These are phyloP conservation scores for Anguilla anguilla DNA, from an alignment of 2,797 vertebrate species.

Conservation along the genomic window DNA sequence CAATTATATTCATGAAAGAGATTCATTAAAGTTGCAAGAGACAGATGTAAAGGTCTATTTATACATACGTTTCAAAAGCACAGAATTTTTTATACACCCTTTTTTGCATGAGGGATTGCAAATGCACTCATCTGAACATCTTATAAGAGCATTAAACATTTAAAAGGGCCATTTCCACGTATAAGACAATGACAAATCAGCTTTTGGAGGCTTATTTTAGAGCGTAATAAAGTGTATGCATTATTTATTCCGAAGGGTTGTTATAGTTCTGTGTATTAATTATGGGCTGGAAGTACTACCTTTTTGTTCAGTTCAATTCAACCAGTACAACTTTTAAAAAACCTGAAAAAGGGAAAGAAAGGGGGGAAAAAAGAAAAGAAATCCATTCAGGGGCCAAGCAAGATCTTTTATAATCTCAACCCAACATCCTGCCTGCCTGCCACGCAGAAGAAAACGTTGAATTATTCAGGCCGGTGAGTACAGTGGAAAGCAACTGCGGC, in stretches of 20 bases:
- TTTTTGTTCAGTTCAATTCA: conserved; percentile 29
- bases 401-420: conserved; percentile 11
- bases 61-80: conserved; percentile 42
- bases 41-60: conserved; percentile 58
- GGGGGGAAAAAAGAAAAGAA: neutral
- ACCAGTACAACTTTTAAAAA: conserved; percentile 22
- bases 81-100: conserved; percentile 19
- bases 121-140: conserved; percentile 41
- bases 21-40: conserved; percentile 62
- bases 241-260: conserved; percentile 57
- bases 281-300: conserved; percentile 46
- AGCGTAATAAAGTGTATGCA: conserved; percentile 60
- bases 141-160: conserved; percentile 65
- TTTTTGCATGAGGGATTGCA: conserved; percentile 37
- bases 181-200: conserved; percentile 38
- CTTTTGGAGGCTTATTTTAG: conserved; percentile 58
- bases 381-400: neutral
- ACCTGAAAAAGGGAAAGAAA: conserved; percentile 19
- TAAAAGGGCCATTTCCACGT: conserved; percentile 45
- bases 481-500: conserved; percentile 22
- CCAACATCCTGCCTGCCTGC: conserved; percentile 27
- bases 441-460: conserved; percentile 43
- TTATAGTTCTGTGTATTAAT: conserved; percentile 51
- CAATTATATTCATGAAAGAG: conserved; percentile 54
- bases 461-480: conserved; percentile 49